phyloP scores from a whole-genome alignment of 2,888 invertebrate genomes.

The Antheraea assamensis region DNA sequence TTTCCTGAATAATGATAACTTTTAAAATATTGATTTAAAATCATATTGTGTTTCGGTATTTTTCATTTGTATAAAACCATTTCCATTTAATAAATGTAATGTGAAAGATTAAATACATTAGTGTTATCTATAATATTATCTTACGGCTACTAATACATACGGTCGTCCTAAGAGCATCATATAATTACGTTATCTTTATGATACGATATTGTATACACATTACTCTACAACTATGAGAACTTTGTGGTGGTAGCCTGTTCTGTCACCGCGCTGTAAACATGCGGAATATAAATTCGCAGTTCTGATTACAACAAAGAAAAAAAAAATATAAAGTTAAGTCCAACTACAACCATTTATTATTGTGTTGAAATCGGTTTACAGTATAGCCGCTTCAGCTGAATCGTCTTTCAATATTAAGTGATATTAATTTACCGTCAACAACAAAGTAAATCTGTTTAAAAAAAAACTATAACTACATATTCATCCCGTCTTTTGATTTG shows the following conservation, averaged over 20 bases:
- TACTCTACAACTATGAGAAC: background rate
- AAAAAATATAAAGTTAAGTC: background rate
- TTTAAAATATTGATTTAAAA: background rate
- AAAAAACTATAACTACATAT: background rate
- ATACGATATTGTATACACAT: background rate
- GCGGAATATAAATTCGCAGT: background rate
- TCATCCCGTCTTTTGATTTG: too few relatives aligned
- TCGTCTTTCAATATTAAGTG: background rate
- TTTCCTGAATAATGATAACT: background rate
- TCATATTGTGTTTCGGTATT: background rate
- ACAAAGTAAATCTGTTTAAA: background rate
- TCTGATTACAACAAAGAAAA: background rate
- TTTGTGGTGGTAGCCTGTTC: background rate
- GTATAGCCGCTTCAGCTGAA: too few relatives aligned
- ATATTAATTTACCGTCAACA: background rate
- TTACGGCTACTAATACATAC: background rate
- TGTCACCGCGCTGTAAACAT: background rate
- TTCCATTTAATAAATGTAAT: background rate
- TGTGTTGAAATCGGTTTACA: too few relatives aligned
- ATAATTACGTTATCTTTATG: constrained; percentile 11
- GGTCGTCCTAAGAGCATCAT: background rate
- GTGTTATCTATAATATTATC: constrained; percentile 6
- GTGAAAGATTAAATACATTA: constrained; percentile 5
- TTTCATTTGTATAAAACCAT: background rate
- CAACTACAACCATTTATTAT: too few relatives aligned